phyloP scores from a whole-genome alignment of 2,113 vertebrate species.

The Taurulus bubalis region DNA sequence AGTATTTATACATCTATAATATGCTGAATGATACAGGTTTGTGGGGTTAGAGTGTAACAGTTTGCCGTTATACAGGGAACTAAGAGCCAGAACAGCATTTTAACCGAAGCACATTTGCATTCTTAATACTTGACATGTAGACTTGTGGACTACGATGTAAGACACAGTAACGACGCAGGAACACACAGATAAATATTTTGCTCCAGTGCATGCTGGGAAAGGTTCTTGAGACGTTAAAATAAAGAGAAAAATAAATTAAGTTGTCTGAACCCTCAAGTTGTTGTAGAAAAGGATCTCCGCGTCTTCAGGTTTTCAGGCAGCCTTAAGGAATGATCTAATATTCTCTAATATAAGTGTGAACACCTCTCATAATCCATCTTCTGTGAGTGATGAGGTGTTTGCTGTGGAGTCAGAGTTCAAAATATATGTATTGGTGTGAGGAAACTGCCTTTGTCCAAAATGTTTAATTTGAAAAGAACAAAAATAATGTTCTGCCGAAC shows the following conservation, averaged over 20 bases:
- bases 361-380: too few species aligned
- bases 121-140: background rate
- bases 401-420: too few species aligned
- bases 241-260: too few species aligned
- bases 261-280: too few species aligned
- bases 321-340: too few species aligned
- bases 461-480: background rate
- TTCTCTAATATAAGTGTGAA: too few species aligned
- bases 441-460: background rate
- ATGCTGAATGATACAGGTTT: background rate
- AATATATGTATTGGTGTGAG: too few species aligned
- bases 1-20: background rate
- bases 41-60: background rate
- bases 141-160: background rate
- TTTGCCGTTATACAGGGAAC: background rate
- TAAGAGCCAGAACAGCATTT: background rate
- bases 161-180: background rate
- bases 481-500: too few species aligned
- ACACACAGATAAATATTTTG: background rate
- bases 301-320: too few species aligned
- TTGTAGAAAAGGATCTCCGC: too few species aligned
- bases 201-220: constrained; percentile 6
- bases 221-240: background rate
- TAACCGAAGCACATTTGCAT: background rate
- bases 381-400: too few species aligned